phyloP scores from a whole-genome alignment of 1,140 invertebrate species.

The Drosophila suzukii region DNA sequence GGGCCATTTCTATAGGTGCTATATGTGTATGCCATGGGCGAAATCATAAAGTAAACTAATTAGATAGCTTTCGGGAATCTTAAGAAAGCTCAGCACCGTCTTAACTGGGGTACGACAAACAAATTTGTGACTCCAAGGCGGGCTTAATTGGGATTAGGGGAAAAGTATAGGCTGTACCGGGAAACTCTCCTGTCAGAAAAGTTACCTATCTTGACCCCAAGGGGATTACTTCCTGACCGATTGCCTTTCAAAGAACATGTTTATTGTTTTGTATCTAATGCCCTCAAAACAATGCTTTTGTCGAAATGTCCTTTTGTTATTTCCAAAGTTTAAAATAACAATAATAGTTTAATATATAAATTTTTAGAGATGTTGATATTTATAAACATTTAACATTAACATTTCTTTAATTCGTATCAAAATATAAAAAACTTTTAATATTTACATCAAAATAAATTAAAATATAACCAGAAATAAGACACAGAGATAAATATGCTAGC shows the following conservation, averaged over 20 bases:
- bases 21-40: slow-evolving; percentile 8
- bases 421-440: no score
- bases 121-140: slow-evolving; percentile 27
- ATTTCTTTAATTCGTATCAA: no score
- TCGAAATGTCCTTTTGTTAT: no score
- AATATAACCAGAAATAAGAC: no score
- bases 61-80: slow-evolving; percentile 56
- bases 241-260: slow-evolving; percentile 17
- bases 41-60: slow-evolving; percentile 71
- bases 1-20: slow-evolving; percentile 27
- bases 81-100: slow-evolving; percentile 18
- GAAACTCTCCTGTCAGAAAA: neutral
- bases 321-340: no score
- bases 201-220: slow-evolving; percentile 3
- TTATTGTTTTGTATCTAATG: neutral
- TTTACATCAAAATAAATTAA: no score
- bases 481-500: no score
- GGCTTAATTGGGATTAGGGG: slow-evolving; percentile 19
- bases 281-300: neutral
- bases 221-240: slow-evolving; percentile 5
- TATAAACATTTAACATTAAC: no score
- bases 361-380: no score
- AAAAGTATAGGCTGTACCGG: neutral
- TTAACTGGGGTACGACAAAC: slow-evolving; percentile 35
- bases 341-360: no score